These are phyloP conservation scores for Oncorhynchus gorbuscha DNA, from an alignment of 2,113 vertebrate species.

Conservation along the genomic window DNA sequence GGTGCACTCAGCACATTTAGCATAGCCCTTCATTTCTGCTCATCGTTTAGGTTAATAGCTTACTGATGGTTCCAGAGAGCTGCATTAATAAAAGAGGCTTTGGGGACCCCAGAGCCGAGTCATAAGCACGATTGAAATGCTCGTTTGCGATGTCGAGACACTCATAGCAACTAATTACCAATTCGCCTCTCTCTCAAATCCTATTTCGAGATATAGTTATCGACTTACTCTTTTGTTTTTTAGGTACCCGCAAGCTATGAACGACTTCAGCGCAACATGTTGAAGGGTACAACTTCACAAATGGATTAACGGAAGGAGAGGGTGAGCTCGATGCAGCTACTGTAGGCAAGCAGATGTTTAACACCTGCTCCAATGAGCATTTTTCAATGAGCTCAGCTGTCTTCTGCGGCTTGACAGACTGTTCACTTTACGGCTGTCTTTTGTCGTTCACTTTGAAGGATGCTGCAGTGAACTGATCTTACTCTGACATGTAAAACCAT, in stretches of 20 bases:
- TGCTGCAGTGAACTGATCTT: slow-evolving; percentile 14
- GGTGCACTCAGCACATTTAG: slow-evolving; percentile 67
- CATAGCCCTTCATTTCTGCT: slow-evolving; percentile 65
- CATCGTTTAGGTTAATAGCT: slow-evolving; percentile 70
- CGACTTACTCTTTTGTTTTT: slow-evolving; percentile 69
- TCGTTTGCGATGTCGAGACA: slow-evolving; percentile 65
- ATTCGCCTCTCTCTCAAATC: slow-evolving; percentile 72
- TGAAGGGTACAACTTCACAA: slow-evolving; percentile 41
- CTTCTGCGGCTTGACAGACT: slow-evolving; percentile 31
- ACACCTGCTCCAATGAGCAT: slow-evolving; percentile 32
- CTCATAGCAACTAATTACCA: slow-evolving; percentile 61
- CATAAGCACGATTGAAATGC: slow-evolving; percentile 70
- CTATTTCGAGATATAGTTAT: slow-evolving; percentile 67
- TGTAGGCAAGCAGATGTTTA: slow-evolving; percentile 2
- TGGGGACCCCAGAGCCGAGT: slow-evolving; percentile 65
- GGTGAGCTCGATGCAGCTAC: background rate
- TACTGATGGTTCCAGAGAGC: slow-evolving; percentile 71
- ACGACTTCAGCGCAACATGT: slow-evolving; percentile 69
- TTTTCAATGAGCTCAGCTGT: slow-evolving; percentile 21
- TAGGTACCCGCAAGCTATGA: slow-evolving; percentile 63
- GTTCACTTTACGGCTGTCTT: slow-evolving; percentile 68
- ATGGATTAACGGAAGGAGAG: slow-evolving; percentile 49
- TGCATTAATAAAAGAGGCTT: slow-evolving; percentile 75
- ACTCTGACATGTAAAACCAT: no score
- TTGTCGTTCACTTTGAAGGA: slow-evolving; percentile 69